Percentiles rank a stretch among this genome's conserved stretches.
These are phyloP conservation scores for Drosophila kanapiae DNA, from an alignment of 1,140 invertebrate genomes.

Conservation along the genomic window DNA sequence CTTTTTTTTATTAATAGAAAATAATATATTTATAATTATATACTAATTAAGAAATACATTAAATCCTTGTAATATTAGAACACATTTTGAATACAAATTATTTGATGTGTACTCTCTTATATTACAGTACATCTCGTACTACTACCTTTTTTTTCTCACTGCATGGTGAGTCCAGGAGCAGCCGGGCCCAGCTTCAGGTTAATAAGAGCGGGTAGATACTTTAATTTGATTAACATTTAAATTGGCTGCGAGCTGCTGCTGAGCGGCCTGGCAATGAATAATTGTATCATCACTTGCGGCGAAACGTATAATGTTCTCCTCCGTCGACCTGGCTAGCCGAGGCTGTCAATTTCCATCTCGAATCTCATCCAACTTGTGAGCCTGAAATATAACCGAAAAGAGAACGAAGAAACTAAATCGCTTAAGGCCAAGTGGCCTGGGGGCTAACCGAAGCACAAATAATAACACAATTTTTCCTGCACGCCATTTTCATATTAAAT, in stretches of 20 bases:
- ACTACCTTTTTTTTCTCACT: not conserved
- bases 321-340: not conserved
- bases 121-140: not conserved
- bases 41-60: too few species aligned
- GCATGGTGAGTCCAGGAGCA: not conserved
- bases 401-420: constrained; percentile 47
- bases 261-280: constrained; percentile 36
- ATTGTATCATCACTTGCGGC: constrained; percentile 42
- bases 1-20: too few species aligned
- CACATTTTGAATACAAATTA: too few species aligned
- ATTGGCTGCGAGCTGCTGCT: constrained; percentile 51
- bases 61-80: too few species aligned
- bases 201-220: constrained; percentile 53
- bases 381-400: constrained; percentile 20
- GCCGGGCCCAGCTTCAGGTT: constrained; percentile 32
- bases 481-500: constrained; percentile 83
- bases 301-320: not conserved
- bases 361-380: constrained; percentile 53
- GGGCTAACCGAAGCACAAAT: constrained; percentile 63
- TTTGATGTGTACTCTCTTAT: too few species aligned
- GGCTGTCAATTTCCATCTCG: constrained; percentile 56
- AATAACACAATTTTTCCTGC: constrained; percentile 64
- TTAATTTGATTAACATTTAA: constrained; percentile 81
- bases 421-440: constrained; percentile 53
- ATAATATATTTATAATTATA: too few species aligned